A percentile compares a stretch with the other conserved stretches of the same genome.
Evolutionary conservation across 1,140 invertebrate genomes (phyloP).

Genomic region (Neodiprion fabricii): DNA sequence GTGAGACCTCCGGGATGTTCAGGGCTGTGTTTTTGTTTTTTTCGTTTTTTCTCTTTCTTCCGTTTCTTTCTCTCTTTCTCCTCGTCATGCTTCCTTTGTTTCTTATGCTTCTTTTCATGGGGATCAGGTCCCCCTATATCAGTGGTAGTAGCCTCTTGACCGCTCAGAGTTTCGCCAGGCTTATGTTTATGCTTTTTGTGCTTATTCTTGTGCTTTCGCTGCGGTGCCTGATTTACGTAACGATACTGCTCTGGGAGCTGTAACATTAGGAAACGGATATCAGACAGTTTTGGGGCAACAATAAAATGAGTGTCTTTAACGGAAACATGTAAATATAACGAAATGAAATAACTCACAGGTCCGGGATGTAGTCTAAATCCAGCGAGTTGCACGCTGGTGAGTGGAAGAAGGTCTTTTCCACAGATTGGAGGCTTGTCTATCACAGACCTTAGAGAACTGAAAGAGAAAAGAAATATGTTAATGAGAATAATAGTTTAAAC

Average conservation of each 20-base stretch:
- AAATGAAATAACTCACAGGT: constrained; percentile 71
- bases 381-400: constrained; percentile 87
- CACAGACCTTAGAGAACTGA: constrained; percentile 89
- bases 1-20: constrained; percentile 79
- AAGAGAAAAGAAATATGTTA: constrained; percentile 22
- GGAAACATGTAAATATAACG: not conserved
- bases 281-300: constrained; percentile 12
- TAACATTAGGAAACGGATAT: constrained; percentile 44
- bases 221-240: constrained; percentile 88
- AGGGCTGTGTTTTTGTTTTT: constrained; percentile 93
- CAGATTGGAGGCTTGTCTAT: constrained; percentile 97
- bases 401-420: constrained; percentile 90
- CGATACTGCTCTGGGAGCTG: constrained; percentile 95
- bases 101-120: constrained; percentile 96
- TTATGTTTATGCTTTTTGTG: constrained; percentile 96
- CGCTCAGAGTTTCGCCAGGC: constrained; percentile 73
- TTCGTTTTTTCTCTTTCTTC: constrained; percentile 95
- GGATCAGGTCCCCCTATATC: constrained; percentile 75
- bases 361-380: constrained; percentile 96
- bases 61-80: constrained; percentile 94
- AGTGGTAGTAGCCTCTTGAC: constrained; percentile 71
- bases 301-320: not conserved
- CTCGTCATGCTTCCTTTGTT: constrained; percentile 92
- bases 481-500: constrained; percentile 13
- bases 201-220: constrained; percentile 92